Conservation (phyloP, 2,888 invertebrate species). For the Caenorhabditis sp. region DNA sequence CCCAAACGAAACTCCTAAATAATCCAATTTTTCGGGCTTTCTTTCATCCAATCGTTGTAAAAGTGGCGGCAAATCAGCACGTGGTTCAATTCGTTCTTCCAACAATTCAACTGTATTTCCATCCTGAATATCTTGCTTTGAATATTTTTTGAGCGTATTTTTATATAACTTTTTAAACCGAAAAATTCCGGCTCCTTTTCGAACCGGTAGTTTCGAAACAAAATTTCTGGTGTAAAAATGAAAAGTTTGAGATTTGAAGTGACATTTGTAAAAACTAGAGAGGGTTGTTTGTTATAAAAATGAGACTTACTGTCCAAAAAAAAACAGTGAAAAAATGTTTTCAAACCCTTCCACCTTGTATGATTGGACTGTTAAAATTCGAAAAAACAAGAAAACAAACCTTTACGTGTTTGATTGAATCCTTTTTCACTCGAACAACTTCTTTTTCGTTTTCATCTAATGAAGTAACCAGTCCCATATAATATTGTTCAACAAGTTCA, state of each 20-base stretch:
- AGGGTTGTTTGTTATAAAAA: no score
- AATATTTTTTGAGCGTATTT: no score
- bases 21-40: constrained; percentile 84
- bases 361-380: not conserved
- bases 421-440: constrained; percentile 9
- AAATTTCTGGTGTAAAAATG: no score
- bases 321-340: no score
- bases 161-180: not conserved
- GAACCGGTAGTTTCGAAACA: no score
- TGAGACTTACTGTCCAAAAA: no score
- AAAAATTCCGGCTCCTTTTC: no score
- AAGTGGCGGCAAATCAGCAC: constrained; percentile 85
- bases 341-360: not conserved
- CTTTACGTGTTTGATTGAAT: constrained; percentile 26
- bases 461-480: constrained; percentile 78
- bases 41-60: constrained; percentile 86
- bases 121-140: constrained; percentile 42
- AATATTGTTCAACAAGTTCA: constrained; percentile 85
- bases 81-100: constrained; percentile 80
- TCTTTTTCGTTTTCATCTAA: constrained; percentile 45
- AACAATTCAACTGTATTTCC: constrained; percentile 75
- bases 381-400: constrained; percentile 1
- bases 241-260: constrained; percentile 1
- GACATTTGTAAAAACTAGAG: not conserved
- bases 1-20: constrained; percentile 77